phyloP scores from a whole-genome alignment of 2,888 invertebrate species.

The Mongoloraphidia duomilia region DNA sequence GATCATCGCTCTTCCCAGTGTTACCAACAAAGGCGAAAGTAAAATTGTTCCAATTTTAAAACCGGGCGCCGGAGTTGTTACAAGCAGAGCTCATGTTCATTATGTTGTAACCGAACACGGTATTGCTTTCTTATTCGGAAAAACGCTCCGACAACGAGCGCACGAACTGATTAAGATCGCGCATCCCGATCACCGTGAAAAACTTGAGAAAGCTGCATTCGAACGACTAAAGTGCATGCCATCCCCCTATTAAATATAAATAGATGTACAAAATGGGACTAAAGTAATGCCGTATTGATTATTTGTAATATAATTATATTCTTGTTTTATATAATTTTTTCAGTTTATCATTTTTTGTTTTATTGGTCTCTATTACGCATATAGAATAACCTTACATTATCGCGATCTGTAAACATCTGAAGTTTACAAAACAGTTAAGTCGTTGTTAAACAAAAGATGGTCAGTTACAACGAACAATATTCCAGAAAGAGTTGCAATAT shows the following conservation, averaged over 20 bases:
- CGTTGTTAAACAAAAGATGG: too few relatives aligned
- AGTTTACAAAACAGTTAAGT: too few relatives aligned
- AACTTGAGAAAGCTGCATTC: slow-evolving; percentile 75
- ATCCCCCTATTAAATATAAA: slow-evolving; percentile 22
- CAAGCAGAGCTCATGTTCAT: slow-evolving; percentile 80
- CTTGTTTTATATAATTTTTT: too few relatives aligned
- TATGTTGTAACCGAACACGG: slow-evolving; percentile 91
- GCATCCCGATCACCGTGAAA: slow-evolving; percentile 75
- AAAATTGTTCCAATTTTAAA: slow-evolving; percentile 77
- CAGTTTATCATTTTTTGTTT: too few relatives aligned
- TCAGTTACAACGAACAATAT: too few relatives aligned
- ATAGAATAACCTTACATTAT: too few relatives aligned
- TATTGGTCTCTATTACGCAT: too few relatives aligned
- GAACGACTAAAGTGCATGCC: slow-evolving; percentile 72
- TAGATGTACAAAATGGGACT: too few relatives aligned
- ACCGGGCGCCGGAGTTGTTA: slow-evolving; percentile 84
- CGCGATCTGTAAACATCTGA: too few relatives aligned
- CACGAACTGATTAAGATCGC: slow-evolving; percentile 78
- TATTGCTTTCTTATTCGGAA: slow-evolving; percentile 79
- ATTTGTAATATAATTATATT: too few relatives aligned
- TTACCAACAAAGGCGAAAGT: slow-evolving; percentile 60
- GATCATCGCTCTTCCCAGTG: slow-evolving; percentile 78
- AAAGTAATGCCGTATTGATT: slow-evolving; percentile 8
- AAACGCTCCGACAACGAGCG: slow-evolving; percentile 76
- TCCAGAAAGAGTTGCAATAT: too few relatives aligned